phyloP scores from a whole-genome alignment of 2,888 invertebrate species.

The Agelastica alni region DNA sequence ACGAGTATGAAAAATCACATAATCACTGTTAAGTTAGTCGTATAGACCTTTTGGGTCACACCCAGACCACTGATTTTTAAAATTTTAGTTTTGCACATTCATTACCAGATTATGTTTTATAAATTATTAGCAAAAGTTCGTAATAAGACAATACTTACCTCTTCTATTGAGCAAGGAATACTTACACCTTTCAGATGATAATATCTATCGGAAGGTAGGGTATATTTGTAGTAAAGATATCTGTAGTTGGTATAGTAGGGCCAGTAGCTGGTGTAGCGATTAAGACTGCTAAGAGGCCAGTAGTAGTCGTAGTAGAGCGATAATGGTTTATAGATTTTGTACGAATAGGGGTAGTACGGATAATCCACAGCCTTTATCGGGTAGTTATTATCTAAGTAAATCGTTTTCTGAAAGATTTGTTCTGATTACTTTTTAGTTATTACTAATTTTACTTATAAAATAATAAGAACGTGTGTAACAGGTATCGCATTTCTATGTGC shows the following conservation, averaged over 20 bases:
- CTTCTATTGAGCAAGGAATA: conserved; percentile 19
- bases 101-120: too few species aligned
- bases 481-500: too few species aligned
- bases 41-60: too few species aligned
- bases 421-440: too few species aligned
- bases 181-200: conserved; percentile 43
- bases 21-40: too few species aligned
- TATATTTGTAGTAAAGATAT: conserved; percentile 43
- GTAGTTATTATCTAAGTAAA: conserved; percentile 39
- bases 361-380: conserved; percentile 37
- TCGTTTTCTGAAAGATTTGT: conserved; percentile 40
- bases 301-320: conserved; percentile 44
- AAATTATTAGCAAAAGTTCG: too few species aligned
- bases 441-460: too few species aligned
- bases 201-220: conserved; percentile 43
- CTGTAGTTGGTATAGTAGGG: conserved; percentile 41
- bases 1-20: too few species aligned
- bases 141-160: too few species aligned
- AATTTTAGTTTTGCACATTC: too few species aligned
- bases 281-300: conserved; percentile 41
- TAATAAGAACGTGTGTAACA: too few species aligned
- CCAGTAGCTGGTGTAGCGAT: conserved; percentile 40
- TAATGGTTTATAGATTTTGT: conserved; percentile 42
- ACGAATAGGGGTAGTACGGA: conserved; percentile 40
- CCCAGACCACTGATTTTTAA: too few species aligned